These are phyloP conservation scores for Archips crataeganus DNA, from an alignment of 2,888 invertebrate species.

Conservation along the genomic window DNA sequence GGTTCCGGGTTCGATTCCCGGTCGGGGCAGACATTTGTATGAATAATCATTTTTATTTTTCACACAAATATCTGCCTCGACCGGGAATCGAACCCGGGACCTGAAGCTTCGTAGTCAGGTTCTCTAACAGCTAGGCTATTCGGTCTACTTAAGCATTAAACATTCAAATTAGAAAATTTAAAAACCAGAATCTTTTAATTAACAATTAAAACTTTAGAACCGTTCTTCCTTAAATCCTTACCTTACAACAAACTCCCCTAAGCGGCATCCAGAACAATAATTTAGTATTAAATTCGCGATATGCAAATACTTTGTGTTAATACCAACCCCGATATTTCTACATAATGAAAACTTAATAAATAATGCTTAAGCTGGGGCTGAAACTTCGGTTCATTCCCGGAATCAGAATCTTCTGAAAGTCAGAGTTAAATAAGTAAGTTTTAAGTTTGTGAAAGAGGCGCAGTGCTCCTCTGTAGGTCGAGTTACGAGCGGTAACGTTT, in stretches of 20 bases:
- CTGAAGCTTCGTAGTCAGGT: too few species aligned
- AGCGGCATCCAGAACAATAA: neutral
- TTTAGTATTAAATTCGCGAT: neutral
- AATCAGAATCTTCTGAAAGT: slow-evolving; percentile 68
- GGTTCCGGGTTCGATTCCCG: too few species aligned
- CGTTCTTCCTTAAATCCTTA: neutral
- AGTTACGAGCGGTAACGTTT: slow-evolving; percentile 46
- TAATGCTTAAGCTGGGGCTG: slow-evolving; percentile 42
- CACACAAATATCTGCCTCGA: too few species aligned
- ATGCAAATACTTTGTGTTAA: slow-evolving; percentile 33
- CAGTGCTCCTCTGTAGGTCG: slow-evolving; percentile 46
- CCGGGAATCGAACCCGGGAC: too few species aligned
- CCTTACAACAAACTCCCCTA: neutral
- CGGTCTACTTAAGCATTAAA: too few species aligned
- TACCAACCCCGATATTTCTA: slow-evolving; percentile 15
- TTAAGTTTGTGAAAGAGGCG: slow-evolving; percentile 66
- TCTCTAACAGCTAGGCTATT: too few species aligned
- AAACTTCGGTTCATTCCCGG: slow-evolving; percentile 67
- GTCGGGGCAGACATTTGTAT: too few species aligned
- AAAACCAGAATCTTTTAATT: too few species aligned
- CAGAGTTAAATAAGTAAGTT: slow-evolving; percentile 78
- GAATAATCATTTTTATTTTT: too few species aligned
- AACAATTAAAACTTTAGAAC: neutral
- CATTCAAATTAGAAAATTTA: too few species aligned
- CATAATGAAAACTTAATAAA: slow-evolving; percentile 42